phyloP scores from a whole-genome alignment of 2,113 vertebrate species.

The Laterallus jamaicensis region DNA sequence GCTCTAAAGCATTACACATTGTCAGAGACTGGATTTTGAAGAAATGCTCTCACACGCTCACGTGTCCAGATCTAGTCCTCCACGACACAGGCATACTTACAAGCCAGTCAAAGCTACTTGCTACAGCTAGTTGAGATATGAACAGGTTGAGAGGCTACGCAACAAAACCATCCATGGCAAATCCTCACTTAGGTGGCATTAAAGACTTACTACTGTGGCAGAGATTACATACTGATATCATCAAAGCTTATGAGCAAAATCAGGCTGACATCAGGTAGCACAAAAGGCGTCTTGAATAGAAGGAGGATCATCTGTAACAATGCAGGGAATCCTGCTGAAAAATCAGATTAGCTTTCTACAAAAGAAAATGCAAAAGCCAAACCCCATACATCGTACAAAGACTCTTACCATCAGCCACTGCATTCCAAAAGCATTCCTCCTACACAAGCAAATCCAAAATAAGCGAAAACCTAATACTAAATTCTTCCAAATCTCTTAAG shows the following conservation, averaged over 20 bases:
- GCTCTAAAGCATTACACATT: not conserved
- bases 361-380: not conserved
- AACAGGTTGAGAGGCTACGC: not conserved
- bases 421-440: not conserved
- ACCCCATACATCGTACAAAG: not conserved
- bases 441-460: not conserved
- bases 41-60: not conserved
- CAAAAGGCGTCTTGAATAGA: not conserved
- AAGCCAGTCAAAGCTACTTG: not conserved
- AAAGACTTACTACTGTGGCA: not conserved
- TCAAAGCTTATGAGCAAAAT: not conserved
- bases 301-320: not conserved
- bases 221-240: not conserved
- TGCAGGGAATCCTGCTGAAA: not conserved
- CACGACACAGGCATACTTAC: not conserved
- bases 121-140: not conserved
- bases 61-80: not conserved
- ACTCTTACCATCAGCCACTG: not conserved
- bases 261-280: not conserved
- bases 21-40: not conserved
- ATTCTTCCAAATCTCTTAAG: not conserved
- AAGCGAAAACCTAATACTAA: not conserved
- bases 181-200: accelerated
- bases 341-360: not conserved
- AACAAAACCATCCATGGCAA: not conserved